Evolutionary conservation across 2,113 vertebrate genomes (phyloP).

Genomic region (Psephotus haematonotus): DNA sequence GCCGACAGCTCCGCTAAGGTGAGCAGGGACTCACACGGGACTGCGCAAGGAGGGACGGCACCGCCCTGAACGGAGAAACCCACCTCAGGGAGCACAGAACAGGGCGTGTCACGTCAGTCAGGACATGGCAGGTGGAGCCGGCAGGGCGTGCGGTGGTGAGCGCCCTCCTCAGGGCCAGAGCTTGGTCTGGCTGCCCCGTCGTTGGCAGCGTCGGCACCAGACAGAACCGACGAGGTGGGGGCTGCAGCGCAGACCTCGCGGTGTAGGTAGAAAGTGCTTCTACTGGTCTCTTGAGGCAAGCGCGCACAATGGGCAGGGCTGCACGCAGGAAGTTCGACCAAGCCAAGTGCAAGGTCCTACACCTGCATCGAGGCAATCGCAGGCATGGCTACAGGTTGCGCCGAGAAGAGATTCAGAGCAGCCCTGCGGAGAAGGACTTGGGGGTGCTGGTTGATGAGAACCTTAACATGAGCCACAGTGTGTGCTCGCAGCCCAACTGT

Average conservation of each 20-base stretch:
- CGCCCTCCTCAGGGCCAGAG: not conserved
- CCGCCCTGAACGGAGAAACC: not conserved
- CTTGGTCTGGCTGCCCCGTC: not conserved
- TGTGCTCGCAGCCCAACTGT: no score
- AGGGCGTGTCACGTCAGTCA: no score
- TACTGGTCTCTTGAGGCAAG: not conserved
- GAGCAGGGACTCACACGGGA: not conserved
- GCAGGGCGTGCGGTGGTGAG: not conserved
- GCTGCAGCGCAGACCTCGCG: not conserved
- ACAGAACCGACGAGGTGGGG: not conserved
- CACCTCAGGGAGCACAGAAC: not conserved
- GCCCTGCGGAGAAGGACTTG: no score
- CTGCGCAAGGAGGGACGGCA: not conserved
- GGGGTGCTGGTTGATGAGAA: no score
- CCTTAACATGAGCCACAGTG: no score
- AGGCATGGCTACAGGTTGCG: no score
- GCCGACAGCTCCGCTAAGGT: not conserved
- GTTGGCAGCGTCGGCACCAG: no score
- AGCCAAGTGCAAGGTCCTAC: not conserved
- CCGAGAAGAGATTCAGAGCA: no score
- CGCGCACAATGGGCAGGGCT: not conserved
- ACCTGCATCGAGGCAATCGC: no score
- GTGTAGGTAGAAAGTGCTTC: not conserved
- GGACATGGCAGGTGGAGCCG: no score
- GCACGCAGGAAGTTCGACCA: not conserved